phyloP scores from a whole-genome alignment of 2,797 vertebrate genomes.

The Thaleichthys pacificus region DNA sequence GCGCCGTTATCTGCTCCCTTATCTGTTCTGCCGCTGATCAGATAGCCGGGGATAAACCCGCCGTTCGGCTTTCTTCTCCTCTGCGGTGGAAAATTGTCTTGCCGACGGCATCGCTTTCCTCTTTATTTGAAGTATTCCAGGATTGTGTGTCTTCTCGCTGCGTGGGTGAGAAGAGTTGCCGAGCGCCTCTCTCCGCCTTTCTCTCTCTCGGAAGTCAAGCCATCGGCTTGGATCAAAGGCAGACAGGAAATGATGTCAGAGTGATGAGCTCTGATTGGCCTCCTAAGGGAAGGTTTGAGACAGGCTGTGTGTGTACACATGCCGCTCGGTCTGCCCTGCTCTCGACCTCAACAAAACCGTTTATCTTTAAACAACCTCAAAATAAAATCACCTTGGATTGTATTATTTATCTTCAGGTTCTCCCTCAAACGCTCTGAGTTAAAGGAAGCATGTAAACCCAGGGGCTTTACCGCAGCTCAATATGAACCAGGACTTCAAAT shows the following conservation, averaged over 20 bases:
- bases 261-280: not conserved
- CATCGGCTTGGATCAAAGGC: not conserved
- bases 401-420: not conserved
- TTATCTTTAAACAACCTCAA: not conserved
- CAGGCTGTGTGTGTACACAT: not conserved
- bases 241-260: not conserved
- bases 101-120: not conserved
- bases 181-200: no score
- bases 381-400: not conserved
- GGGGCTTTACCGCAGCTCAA: no score
- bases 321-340: not conserved
- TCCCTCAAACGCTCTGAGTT: no score
- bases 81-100: not conserved
- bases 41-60: slow-evolving; percentile 29
- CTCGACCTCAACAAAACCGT: not conserved
- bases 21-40: slow-evolving; percentile 26
- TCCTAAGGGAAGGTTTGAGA: not conserved
- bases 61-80: slow-evolving; percentile 1
- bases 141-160: no score
- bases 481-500: no score
- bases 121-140: no score
- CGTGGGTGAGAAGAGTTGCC: no score
- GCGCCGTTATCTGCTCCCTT: slow-evolving; percentile 7
- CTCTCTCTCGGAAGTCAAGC: no score
- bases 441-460: no score